A percentile compares a stretch with the other conserved stretches of the same genome.
Conservation (phyloP, 2,888 invertebrate genomes). For the Macrosiphum euphorbiae region DNA sequence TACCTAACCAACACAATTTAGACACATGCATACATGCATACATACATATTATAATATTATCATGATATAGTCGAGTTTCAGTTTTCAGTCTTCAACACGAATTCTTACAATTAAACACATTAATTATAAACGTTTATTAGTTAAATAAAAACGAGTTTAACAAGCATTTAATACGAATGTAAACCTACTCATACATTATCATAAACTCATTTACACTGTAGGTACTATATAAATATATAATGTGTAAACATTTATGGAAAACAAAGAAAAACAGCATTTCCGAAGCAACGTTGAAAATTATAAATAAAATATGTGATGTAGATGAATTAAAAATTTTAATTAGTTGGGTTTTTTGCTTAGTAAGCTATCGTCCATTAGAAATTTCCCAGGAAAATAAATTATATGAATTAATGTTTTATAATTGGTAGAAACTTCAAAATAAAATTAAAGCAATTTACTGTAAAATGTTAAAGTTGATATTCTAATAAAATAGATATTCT, state of each 20-base stretch:
- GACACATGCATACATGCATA: not conserved
- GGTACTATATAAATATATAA: not conserved
- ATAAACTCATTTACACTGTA: not conserved
- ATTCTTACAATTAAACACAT: not conserved
- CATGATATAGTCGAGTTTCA: not conserved
- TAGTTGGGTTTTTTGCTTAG: not conserved
- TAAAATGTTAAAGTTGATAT: not conserved
- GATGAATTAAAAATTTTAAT: not conserved
- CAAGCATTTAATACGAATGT: not conserved
- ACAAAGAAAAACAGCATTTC: not conserved
- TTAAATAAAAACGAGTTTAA: constrained; percentile 19
- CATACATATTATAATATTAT: not conserved
- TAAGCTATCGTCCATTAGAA: not conserved
- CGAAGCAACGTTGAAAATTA: not conserved
- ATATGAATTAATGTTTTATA: not conserved
- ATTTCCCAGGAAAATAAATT: not conserved
- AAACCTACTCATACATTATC: not conserved
- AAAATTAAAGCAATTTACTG: not conserved
- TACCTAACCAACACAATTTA: not conserved
- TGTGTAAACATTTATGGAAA: not conserved
- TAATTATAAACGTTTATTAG: constrained; percentile 13
- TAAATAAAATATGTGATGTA: not conserved
- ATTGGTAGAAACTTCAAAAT: not conserved
- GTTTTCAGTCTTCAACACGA: not conserved
- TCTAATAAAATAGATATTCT: not conserved